phyloP scores from a whole-genome alignment of 2,113 vertebrate species.

The Elephas maximus region DNA sequence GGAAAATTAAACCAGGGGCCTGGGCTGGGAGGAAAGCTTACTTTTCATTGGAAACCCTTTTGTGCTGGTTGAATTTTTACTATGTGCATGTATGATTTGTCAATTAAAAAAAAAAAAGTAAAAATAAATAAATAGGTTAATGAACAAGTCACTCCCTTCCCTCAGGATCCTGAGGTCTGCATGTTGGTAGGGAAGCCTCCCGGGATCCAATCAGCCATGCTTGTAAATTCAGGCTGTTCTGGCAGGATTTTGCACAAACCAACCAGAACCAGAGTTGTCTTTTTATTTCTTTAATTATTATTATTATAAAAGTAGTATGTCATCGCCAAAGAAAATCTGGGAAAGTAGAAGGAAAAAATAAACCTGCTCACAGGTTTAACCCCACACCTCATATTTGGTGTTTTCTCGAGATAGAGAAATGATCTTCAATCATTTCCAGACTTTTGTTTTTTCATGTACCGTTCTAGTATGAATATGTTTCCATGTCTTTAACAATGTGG shows the following conservation, averaged over 20 bases:
- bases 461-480: background rate
- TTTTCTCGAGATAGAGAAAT: background rate
- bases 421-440: background rate
- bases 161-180: background rate
- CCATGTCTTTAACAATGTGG: background rate
- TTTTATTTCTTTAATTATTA: background rate
- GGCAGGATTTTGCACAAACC: background rate
- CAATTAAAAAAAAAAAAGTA: background rate
- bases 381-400: accelerated
- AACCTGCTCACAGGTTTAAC: accelerated
- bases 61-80: background rate
- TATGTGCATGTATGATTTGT: background rate
- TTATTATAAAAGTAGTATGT: background rate
- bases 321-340: background rate
- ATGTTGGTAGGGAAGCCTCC: no score
- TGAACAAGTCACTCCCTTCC: background rate
- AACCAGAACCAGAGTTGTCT: background rate
- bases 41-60: background rate
- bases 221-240: background rate
- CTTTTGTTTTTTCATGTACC: background rate
- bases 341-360: background rate
- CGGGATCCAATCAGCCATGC: background rate
- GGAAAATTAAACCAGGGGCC: background rate
- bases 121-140: background rate
- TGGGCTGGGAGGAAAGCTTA: background rate